Percentiles rank a stretch among this genome's conserved stretches.
phyloP scores from a whole-genome alignment of 2,797 vertebrate genomes.

The Leuciscus waleckii region DNA sequence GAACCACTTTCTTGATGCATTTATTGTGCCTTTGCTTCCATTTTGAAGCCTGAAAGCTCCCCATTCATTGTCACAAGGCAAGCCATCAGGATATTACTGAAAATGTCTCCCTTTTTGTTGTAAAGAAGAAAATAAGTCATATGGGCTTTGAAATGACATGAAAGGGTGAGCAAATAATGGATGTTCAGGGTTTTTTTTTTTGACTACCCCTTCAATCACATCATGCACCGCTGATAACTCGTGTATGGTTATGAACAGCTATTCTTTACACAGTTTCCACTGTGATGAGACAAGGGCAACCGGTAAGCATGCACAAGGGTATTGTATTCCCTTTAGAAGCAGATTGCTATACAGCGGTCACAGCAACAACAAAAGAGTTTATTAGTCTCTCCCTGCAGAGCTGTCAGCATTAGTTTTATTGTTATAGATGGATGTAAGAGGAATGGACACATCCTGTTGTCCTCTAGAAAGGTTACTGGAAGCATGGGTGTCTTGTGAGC shows the following conservation, averaged over 20 bases:
- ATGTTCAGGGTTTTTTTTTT: background rate
- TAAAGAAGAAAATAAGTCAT: no score
- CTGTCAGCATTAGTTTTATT: slow-evolving; percentile 64
- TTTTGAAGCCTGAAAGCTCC: background rate
- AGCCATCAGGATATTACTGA: no score
- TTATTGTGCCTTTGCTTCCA: background rate
- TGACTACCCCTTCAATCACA: background rate
- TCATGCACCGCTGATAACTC: background rate
- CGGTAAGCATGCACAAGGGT: slow-evolving; percentile 6
- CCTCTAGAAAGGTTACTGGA: slow-evolving; percentile 66
- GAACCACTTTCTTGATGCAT: background rate
- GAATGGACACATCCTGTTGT: slow-evolving; percentile 59
- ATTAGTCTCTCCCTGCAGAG: slow-evolving; percentile 71
- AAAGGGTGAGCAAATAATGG: background rate
- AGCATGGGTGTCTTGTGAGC: slow-evolving; percentile 67
- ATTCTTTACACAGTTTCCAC: background rate
- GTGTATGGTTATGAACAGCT: background rate
- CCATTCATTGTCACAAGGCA: background rate
- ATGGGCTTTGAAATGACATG: background rate
- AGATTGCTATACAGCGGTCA: slow-evolving; percentile 62
- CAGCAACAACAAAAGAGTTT: slow-evolving; percentile 73
- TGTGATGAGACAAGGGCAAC: slow-evolving; percentile 24
- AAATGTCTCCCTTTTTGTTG: background rate
- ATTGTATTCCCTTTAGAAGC: slow-evolving; percentile 30
- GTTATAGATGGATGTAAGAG: slow-evolving; percentile 57